phyloP scores from a whole-genome alignment of 2,888 invertebrate genomes.

The Drosophila buzzatii region DNA sequence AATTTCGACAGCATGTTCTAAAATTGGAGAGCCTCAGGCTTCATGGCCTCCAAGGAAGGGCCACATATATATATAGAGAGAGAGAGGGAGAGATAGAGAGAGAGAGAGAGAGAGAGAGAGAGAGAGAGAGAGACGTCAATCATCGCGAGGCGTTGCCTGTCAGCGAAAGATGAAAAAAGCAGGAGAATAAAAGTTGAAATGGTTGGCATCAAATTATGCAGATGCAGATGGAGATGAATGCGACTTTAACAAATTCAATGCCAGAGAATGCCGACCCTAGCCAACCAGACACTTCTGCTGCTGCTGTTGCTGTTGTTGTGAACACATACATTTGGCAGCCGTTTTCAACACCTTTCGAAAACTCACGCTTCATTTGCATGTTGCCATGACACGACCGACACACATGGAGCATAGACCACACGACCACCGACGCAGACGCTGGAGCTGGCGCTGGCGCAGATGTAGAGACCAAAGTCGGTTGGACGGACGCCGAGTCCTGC shows the following conservation, averaged over 20 bases:
- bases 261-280: constrained; percentile 28
- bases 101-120: too few species aligned
- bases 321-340: constrained; percentile 53
- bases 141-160: constrained; percentile 55
- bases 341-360: constrained; percentile 81
- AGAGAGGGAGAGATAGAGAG: too few species aligned
- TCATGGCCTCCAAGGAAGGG: constrained; percentile 7
- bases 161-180: constrained; percentile 64
- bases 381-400: constrained; percentile 67
- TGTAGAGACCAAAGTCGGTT: constrained; percentile 15
- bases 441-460: constrained; percentile 19
- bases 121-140: constrained; percentile 17
- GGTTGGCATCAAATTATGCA: constrained; percentile 76
- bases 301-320: constrained; percentile 23
- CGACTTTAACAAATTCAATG: constrained; percentile 57
- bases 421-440: constrained; percentile 46
- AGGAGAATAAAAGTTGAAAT: constrained; percentile 66
- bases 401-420: constrained; percentile 53
- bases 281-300: neutral
- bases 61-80: neutral
- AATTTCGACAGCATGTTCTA: constrained; percentile 76
- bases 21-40: constrained; percentile 53
- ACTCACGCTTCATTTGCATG: constrained; percentile 83
- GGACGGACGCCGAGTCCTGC: constrained; percentile 34
- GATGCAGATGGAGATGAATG: constrained; percentile 41